phyloP scores from a whole-genome alignment of 1,140 invertebrate species.

The Orchestia grillus region DNA sequence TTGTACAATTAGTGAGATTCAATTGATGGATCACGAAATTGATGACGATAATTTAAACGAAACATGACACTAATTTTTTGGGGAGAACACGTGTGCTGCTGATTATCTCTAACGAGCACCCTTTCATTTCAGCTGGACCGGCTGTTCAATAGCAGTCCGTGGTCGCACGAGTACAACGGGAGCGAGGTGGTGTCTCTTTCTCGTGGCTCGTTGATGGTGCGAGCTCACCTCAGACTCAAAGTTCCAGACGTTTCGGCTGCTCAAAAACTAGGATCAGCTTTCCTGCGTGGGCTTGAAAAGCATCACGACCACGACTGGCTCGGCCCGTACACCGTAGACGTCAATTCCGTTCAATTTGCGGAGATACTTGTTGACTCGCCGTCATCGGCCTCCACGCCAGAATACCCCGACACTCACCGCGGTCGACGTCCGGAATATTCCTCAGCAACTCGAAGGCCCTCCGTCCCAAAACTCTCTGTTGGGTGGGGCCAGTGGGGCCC shows the following conservation, averaged over 20 bases:
- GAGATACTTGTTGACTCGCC: conserved; percentile 62
- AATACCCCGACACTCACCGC: conserved; percentile 60
- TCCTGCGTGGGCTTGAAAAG: conserved; percentile 70
- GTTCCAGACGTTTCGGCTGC: conserved; percentile 66
- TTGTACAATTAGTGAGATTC: no score
- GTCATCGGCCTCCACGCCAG: conserved; percentile 47
- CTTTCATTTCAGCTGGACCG: conserved; percentile 68
- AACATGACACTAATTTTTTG: no score
- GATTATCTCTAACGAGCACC: neutral
- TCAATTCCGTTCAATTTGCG: conserved; percentile 71
- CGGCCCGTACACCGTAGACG: conserved; percentile 70
- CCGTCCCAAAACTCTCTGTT: conserved; percentile 52
- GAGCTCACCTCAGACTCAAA: conserved; percentile 61
- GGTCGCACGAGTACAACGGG: conserved; percentile 67
- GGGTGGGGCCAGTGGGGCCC: conserved; percentile 68
- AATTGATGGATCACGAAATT: no score
- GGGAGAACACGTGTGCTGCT: neutral
- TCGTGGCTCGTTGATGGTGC: conserved; percentile 62
- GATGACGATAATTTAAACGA: no score
- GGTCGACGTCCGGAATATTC: conserved; percentile 65
- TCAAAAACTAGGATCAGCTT: conserved; percentile 71
- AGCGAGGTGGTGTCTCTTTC: conserved; percentile 65
- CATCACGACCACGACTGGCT: conserved; percentile 70
- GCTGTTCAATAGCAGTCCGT: conserved; percentile 67
- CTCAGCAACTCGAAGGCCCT: conserved; percentile 64